These are phyloP conservation scores for Sthenelais limicola DNA, from an alignment of 2,888 invertebrate species.

Conservation along the genomic window DNA sequence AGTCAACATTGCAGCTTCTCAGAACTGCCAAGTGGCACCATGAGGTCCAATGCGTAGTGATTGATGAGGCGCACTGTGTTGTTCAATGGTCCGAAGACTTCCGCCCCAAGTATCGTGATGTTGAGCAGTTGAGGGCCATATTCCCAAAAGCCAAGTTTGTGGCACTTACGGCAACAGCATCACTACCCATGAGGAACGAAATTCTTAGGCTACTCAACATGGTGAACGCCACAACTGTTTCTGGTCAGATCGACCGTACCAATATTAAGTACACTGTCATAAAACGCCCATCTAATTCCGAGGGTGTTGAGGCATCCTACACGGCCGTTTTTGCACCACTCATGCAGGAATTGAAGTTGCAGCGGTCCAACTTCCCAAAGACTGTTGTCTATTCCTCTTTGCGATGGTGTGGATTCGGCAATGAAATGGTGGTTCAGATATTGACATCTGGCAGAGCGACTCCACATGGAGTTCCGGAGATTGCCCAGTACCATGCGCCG, in stretches of 20 bases:
- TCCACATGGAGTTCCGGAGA: background rate
- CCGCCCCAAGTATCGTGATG: constrained; percentile 38
- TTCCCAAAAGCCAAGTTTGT: constrained; percentile 43
- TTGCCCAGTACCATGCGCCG: constrained; percentile 21
- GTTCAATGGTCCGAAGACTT: constrained; percentile 47
- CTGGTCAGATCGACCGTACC: background rate
- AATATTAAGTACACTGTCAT: constrained; percentile 11
- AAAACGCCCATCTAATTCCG: background rate
- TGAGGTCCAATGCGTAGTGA: constrained; percentile 16
- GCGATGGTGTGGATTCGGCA: constrained; percentile 22
- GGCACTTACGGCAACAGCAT: constrained; percentile 51
- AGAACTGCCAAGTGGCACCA: constrained; percentile 1
- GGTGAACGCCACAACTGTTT: background rate
- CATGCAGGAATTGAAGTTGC: constrained; percentile 11
- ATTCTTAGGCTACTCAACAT: constrained; percentile 1
- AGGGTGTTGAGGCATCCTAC: constrained; percentile 12
- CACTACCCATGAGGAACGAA: constrained; percentile 20
- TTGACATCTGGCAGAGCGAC: background rate
- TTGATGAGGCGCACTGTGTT: constrained; percentile 44
- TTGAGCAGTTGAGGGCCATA: constrained; percentile 43
- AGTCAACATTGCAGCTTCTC: constrained; percentile 4
- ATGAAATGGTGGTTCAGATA: constrained; percentile 13
- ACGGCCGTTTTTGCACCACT: constrained; percentile 20
- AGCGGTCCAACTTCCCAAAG: background rate
- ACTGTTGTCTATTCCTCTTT: constrained; percentile 8